phyloP scores from a whole-genome alignment of 2,888 invertebrate species.

The Matsumyia berberina region DNA sequence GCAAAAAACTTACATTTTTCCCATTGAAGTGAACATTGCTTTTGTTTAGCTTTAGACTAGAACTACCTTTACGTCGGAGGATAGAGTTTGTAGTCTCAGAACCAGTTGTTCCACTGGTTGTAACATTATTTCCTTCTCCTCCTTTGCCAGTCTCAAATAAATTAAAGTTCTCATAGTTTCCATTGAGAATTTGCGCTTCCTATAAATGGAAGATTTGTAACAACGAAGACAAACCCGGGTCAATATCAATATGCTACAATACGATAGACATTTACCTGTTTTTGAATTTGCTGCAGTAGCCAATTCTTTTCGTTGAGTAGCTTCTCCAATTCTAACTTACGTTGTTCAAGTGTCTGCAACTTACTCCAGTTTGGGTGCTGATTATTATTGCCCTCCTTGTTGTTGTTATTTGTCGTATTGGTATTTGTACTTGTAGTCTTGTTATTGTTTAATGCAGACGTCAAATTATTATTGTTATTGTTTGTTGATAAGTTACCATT shows the following conservation, averaged over 20 bases:
- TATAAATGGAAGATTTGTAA: slow-evolving; percentile 56
- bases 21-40: slow-evolving; percentile 62
- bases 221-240: too few relatives aligned
- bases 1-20: slow-evolving; percentile 51
- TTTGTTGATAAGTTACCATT: slow-evolving; percentile 47
- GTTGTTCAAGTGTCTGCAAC: slow-evolving; percentile 81
- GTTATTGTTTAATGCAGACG: slow-evolving; percentile 57
- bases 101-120: background rate
- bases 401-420: slow-evolving; percentile 69
- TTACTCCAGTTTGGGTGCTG: slow-evolving; percentile 67
- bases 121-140: background rate
- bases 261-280: slow-evolving; percentile 78
- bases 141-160: slow-evolving; percentile 79
- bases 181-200: slow-evolving; percentile 82
- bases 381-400: slow-evolving; percentile 71
- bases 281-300: slow-evolving; percentile 83
- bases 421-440: slow-evolving; percentile 66
- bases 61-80: slow-evolving; percentile 80
- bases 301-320: slow-evolving; percentile 83
- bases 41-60: slow-evolving; percentile 75
- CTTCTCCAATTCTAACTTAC: slow-evolving; percentile 82
- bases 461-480: slow-evolving; percentile 47
- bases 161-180: slow-evolving; percentile 81
- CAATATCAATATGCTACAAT: background rate
- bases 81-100: slow-evolving; percentile 71